A percentile compares a stretch with the other conserved stretches of the same genome.
Conservation (phyloP, 2,113 vertebrate species). For the Odontesthes bonariensis region DNA sequence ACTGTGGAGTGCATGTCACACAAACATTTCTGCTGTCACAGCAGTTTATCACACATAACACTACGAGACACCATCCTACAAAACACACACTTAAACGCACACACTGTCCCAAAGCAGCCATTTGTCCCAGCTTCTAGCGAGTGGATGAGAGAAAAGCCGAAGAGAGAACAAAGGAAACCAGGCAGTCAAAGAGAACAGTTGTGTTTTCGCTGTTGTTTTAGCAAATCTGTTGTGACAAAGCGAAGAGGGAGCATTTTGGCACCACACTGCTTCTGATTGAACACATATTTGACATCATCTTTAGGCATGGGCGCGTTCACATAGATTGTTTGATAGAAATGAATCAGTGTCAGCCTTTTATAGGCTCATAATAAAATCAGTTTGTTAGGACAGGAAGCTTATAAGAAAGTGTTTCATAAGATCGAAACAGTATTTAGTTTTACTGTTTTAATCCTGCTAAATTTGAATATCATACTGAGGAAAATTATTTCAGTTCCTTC, state of each 20-base stretch:
- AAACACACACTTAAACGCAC: conserved; percentile 30
- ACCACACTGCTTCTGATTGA: conserved; percentile 80
- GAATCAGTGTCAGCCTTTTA: conserved; percentile 16
- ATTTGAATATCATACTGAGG: neutral
- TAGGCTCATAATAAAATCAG: neutral
- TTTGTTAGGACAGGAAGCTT: neutral
- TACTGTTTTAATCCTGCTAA: neutral
- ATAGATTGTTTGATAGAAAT: conserved; percentile 25
- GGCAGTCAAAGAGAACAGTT: conserved; percentile 82
- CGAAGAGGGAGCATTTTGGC: conserved; percentile 83
- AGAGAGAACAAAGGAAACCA: conserved; percentile 74
- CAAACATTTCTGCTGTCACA: conserved; percentile 85
- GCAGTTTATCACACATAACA: conserved; percentile 78
- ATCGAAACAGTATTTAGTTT: neutral
- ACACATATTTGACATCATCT: conserved; percentile 51
- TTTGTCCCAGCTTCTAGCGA: conserved; percentile 79
- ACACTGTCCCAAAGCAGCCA: conserved; percentile 77
- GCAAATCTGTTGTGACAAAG: conserved; percentile 91
- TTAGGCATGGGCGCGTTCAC: conserved; percentile 38
- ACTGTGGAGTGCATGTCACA: conserved; percentile 76
- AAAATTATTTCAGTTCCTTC: neutral
- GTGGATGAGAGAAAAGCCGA: conserved; percentile 51
- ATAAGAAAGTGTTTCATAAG: neutral
- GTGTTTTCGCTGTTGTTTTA: conserved; percentile 91
- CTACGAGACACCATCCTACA: conserved; percentile 50